These are phyloP conservation scores for Ochlodes sylvanus DNA, from an alignment of 2,888 invertebrate species.

Conservation along the genomic window DNA sequence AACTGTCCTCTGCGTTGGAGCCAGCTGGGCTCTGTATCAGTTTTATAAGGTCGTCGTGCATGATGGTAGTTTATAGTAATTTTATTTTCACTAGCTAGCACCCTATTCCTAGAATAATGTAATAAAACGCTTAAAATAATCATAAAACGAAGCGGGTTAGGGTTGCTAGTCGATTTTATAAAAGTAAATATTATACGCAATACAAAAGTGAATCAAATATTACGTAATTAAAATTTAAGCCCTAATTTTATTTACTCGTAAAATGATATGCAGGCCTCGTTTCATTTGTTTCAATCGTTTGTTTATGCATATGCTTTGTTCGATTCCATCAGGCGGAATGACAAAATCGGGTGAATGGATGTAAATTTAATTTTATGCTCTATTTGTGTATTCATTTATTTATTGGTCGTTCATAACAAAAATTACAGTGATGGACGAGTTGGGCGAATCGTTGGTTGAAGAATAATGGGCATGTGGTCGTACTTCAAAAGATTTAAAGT, in stretches of 20 bases:
- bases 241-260: slow-evolving; percentile 20
- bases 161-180: too few species aligned
- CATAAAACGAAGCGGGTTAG: too few species aligned
- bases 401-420: slow-evolving; percentile 22
- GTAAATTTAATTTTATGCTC: slow-evolving; percentile 32
- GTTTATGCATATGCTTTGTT: slow-evolving; percentile 21
- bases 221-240: slow-evolving; percentile 12
- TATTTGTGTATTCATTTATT: slow-evolving; percentile 28
- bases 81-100: too few species aligned
- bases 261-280: slow-evolving; percentile 20
- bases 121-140: too few species aligned
- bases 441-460: slow-evolving; percentile 4
- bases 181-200: too few species aligned
- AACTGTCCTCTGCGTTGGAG: too few species aligned
- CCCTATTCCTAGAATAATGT: too few species aligned
- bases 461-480: neutral
- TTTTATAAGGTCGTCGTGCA: too few species aligned
- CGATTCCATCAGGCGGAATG: slow-evolving; percentile 16
- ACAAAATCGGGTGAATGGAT: slow-evolving; percentile 19
- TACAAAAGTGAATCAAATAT: neutral
- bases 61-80: too few species aligned
- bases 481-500: neutral
- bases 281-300: slow-evolving; percentile 19
- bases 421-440: slow-evolving; percentile 15
- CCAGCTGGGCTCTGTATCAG: too few species aligned